Evolutionary conservation across 2,888 invertebrate genomes (phyloP).

Genomic region (Synanthedon vespiformis): DNA sequence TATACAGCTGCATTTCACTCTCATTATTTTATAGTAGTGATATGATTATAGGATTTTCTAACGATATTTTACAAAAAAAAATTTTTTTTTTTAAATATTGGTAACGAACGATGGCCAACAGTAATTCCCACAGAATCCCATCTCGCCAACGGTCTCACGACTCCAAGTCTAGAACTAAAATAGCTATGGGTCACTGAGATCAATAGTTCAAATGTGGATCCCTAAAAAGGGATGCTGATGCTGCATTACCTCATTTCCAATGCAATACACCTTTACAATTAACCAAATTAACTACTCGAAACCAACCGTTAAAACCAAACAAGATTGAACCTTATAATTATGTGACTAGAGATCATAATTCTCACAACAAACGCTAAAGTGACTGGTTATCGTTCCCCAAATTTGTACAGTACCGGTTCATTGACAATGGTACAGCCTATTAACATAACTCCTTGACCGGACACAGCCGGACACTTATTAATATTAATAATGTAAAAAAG

Average conservation of each 20-base stretch:
- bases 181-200: slow-evolving; percentile 49
- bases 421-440: slow-evolving; percentile 51
- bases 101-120: too few relatives aligned
- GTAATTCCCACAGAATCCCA: slow-evolving; percentile 52
- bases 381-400: slow-evolving; percentile 33
- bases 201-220: slow-evolving; percentile 51
- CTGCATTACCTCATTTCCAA: slow-evolving; percentile 49
- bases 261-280: slow-evolving; percentile 54
- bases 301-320: too few relatives aligned
- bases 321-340: too few relatives aligned
- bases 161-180: slow-evolving; percentile 38
- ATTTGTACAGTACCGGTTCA: slow-evolving; percentile 54
- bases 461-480: slow-evolving; percentile 52
- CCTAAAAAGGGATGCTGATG: slow-evolving; percentile 48
- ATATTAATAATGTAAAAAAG: slow-evolving; percentile 44
- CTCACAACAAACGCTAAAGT: too few relatives aligned
- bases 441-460: slow-evolving; percentile 69
- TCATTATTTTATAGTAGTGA: too few relatives aligned
- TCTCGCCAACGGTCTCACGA: slow-evolving; percentile 47
- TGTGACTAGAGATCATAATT: too few relatives aligned
- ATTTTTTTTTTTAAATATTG: too few relatives aligned
- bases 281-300: background rate
- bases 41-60: too few relatives aligned
- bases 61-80: too few relatives aligned
- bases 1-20: too few relatives aligned